Evolutionary conservation across 2,888 invertebrate genomes (phyloP).

Genomic region (Stenchaetothrips biformis): DNA sequence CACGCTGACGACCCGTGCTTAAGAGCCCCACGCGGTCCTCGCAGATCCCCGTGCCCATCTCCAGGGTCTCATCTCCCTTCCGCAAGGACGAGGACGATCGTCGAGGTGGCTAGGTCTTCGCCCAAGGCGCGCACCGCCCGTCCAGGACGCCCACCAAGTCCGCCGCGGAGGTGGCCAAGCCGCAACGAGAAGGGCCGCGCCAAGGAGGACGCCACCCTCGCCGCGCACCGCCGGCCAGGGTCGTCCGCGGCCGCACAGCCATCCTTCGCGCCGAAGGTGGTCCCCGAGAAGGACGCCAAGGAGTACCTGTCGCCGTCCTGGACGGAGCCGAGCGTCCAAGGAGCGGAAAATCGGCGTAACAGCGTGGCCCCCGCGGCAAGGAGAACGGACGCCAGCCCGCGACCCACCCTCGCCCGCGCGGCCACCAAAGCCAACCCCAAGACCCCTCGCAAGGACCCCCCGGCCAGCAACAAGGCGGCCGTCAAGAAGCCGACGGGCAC

Average conservation of each 20-base stretch:
- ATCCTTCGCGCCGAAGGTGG: neutral
- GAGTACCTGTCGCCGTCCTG: conserved; percentile 18
- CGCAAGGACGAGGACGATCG: neutral
- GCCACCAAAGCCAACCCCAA: neutral
- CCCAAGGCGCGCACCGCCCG: neutral
- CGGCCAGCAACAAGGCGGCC: neutral
- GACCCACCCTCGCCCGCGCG: neutral
- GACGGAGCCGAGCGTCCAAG: conserved; percentile 9
- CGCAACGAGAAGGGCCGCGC: neutral
- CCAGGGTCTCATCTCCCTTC: neutral
- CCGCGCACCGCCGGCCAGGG: neutral
- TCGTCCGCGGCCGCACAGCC: neutral
- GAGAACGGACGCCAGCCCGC: neutral
- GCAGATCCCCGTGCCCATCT: conserved; percentile 11
- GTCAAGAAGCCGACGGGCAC: neutral
- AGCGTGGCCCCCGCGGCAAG: neutral
- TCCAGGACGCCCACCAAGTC: neutral
- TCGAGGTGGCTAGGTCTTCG: neutral
- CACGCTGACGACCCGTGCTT: neutral
- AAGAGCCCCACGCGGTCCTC: neutral
- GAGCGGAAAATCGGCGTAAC: conserved; percentile 3
- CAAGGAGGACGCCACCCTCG: neutral
- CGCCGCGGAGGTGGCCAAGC: conserved; percentile 4
- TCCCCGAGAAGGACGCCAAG: neutral
- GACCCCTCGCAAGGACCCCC: neutral